phyloP scores from a whole-genome alignment of 2,113 vertebrate genomes.

The Burhinus bistriatus region DNA sequence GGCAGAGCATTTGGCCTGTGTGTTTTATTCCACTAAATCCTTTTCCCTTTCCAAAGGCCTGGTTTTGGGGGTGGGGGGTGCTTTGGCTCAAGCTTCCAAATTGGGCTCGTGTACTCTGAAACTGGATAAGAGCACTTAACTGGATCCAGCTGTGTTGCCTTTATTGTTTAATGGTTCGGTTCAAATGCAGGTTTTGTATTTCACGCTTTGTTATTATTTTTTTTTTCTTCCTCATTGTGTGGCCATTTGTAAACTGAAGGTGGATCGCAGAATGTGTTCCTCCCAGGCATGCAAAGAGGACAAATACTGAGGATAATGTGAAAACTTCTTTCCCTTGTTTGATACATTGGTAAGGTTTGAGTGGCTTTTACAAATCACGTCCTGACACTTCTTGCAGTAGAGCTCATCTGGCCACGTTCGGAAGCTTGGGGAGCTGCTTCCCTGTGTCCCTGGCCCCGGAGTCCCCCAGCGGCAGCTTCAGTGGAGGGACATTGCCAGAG shows the following conservation, averaged over 20 bases:
- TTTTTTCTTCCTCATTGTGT: background rate
- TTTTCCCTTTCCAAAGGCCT: background rate
- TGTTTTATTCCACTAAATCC: background rate
- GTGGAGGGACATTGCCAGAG: background rate
- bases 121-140: background rate
- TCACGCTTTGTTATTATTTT: conserved; percentile 34
- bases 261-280: background rate
- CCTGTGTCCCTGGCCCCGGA: background rate
- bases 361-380: background rate
- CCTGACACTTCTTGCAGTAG: background rate
- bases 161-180: conserved; percentile 10
- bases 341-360: rapidly evolving
- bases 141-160: conserved; percentile 33
- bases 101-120: background rate
- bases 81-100: background rate
- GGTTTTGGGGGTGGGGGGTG: rapidly evolving
- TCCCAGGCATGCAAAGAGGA: background rate
- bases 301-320: background rate
- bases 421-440: background rate
- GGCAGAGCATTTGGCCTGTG: rapidly evolving
- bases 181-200: conserved; percentile 11
- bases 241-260: conserved; percentile 21
- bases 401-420: background rate
- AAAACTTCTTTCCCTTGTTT: background rate
- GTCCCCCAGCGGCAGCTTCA: too few species aligned